Evolutionary conservation across 2,113 vertebrate species (phyloP), one percentile per base, ranked within the genome.

Genomic region (Muscicapa adusta): DNA sequence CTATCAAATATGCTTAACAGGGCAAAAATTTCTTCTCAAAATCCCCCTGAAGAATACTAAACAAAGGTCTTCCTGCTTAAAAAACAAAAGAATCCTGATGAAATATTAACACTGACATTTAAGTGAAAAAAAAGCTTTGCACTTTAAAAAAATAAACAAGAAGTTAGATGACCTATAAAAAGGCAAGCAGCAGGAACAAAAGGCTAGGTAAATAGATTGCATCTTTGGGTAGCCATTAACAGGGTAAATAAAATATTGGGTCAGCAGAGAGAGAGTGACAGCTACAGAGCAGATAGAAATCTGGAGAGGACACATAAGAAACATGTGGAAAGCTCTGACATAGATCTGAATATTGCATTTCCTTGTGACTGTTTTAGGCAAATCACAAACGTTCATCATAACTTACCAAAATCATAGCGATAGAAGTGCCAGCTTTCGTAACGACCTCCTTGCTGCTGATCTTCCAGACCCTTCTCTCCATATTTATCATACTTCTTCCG

Each of bases 371-470:
- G 51, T 20, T 84, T 62, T 6, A 57, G 28, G 74, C 20, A 56
- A 53, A 72, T 53, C 45, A 36, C 31, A 81, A 61, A 19, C 5
- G 31, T 1, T 36, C 2, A 20, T 10, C 31, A 5, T 4, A 84
- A 54, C 98, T 96, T 96, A 99, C 99, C 99, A 90, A 99, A 99
- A 97, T 99, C 99, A 34, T 99, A 99, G 85, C 98, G 98, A 93
- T 99, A 99, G 23, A 97, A 99, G 97, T 98, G 98, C 99, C 99
- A 99, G 98, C 99, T 99, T 97, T 99, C 99, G 5, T 99, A 99
- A 56, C 98, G 98, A 40, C 99, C 98, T 73, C 98, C 98, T 87
- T 98, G 97, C 88, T 99, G 98, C 86, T 99, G 98, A 91, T 99
- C 99, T 51, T 99, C 98, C 6, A 99, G 95, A 31, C 99, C 99